A percentile compares a stretch with the other conserved stretches of the same genome.
Evolutionary conservation across 2,888 invertebrate genomes (phyloP).

Genomic region (Congeria kusceri): DNA sequence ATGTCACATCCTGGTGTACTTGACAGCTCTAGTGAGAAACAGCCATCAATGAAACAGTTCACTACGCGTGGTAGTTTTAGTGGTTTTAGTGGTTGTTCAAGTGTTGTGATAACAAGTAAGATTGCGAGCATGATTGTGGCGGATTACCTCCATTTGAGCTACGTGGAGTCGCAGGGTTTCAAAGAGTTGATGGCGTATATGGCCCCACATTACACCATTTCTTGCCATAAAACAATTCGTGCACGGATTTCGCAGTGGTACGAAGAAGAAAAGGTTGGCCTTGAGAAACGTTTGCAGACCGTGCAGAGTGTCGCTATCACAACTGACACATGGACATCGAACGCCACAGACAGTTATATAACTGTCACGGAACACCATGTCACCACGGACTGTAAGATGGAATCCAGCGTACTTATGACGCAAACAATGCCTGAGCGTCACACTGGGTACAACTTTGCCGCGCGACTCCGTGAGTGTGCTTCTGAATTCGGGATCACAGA

Average conservation of each 20-base stretch:
- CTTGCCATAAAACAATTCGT: conserved; percentile 15
- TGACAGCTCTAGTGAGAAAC: neutral
- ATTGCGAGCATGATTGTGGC: conserved; percentile 3
- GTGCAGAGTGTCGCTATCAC: conserved; percentile 11
- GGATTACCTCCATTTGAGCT: conserved; percentile 7
- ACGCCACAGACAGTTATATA: conserved; percentile 29
- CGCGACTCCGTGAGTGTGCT: conserved; percentile 4
- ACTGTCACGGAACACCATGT: conserved; percentile 34
- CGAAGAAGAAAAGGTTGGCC: conserved; percentile 11
- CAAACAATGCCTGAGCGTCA: conserved; percentile 16
- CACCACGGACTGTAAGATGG: neutral
- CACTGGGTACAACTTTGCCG: conserved; percentile 12
- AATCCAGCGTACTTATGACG: conserved; percentile 19
- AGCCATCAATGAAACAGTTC: conserved; percentile 1
- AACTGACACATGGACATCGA: conserved; percentile 29
- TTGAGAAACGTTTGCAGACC: neutral
- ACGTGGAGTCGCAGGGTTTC: conserved; percentile 14
- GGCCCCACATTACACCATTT: conserved; percentile 18
- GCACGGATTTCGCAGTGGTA: conserved; percentile 20
- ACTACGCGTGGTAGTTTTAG: neutral
- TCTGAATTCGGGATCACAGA: conserved; percentile 28
- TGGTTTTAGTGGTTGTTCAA: neutral
- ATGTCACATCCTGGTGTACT: neutral
- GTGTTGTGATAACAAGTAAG: neutral
- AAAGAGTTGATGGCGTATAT: conserved; percentile 8